A percentile compares a stretch with the other conserved stretches of the same genome.
phyloP scores from a whole-genome alignment of 1,140 invertebrate species.

The Macrosteles quadrilineatus region DNA sequence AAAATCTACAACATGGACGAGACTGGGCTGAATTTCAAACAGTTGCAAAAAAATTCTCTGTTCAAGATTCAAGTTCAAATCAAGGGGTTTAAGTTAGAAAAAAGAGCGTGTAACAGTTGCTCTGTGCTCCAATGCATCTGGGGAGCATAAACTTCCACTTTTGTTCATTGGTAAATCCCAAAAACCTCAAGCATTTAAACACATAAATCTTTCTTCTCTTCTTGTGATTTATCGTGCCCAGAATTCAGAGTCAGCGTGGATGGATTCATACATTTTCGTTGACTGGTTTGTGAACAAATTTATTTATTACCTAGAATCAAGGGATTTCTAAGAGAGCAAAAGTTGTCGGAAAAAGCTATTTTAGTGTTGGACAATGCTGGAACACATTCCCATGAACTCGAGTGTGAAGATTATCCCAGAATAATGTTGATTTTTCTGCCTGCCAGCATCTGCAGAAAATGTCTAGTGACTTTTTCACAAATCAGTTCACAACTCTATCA shows the following conservation, averaged over 20 bases:
- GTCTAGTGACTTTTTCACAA: too few species aligned
- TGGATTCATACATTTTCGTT: too few species aligned
- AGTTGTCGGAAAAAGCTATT: background rate
- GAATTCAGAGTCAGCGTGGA: too few species aligned
- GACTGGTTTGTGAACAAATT: too few species aligned
- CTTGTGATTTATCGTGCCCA: conserved; percentile 46
- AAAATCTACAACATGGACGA: too few species aligned
- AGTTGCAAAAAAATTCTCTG: too few species aligned
- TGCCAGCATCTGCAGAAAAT: background rate
- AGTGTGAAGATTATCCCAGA: background rate
- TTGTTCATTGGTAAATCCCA: conserved; percentile 43
- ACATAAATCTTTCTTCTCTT: conserved; percentile 36
- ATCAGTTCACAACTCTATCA: too few species aligned
- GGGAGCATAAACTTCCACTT: conserved; percentile 43
- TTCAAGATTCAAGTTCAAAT: too few species aligned
- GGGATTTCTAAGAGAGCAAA: background rate
- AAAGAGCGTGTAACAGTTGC: conserved; percentile 29
- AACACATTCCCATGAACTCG: background rate
- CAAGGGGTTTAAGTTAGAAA: too few species aligned
- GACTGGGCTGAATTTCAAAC: too few species aligned
- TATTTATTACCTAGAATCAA: background rate
- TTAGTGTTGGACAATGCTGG: background rate
- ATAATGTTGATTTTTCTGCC: background rate
- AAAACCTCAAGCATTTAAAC: conserved; percentile 45
- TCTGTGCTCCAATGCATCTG: conserved; percentile 41